Conservation (phyloP, 2,888 invertebrate species). For the Trissolcus japonicus region DNA sequence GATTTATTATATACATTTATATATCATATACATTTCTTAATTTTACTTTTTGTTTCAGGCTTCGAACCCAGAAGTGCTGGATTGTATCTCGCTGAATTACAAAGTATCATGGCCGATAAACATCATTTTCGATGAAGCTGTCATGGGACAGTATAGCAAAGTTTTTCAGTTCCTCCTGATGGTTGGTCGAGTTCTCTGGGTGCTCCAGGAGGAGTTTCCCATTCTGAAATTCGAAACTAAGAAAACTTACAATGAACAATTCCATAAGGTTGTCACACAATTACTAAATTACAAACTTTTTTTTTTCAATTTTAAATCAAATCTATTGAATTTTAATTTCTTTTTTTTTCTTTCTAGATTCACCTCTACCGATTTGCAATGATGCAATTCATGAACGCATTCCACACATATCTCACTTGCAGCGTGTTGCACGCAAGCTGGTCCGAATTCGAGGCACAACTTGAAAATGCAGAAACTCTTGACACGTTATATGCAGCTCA, state of each 20-base stretch:
- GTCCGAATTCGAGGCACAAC: conserved; percentile 84
- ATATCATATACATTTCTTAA: not conserved
- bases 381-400: conserved; percentile 85
- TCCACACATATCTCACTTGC: conserved; percentile 87
- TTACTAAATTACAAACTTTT: not conserved
- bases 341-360: conserved; percentile 68
- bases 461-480: conserved; percentile 81
- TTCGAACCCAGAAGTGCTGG: conserved; percentile 80
- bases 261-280: conserved; percentile 77
- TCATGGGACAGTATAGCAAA: conserved; percentile 83
- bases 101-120: conserved; percentile 87
- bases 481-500: conserved; percentile 86
- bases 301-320: not conserved
- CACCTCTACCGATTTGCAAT: conserved; percentile 86
- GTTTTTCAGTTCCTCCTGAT: conserved; percentile 87
- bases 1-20: not conserved
- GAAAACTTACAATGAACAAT: conserved; percentile 79
- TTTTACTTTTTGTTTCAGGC: conserved; percentile 60
- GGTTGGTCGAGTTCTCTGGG: conserved; percentile 86
- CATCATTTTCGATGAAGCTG: conserved; percentile 84
- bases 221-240: conserved; percentile 81
- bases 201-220: conserved; percentile 84
- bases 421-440: conserved; percentile 86
- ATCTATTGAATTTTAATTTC: not conserved
- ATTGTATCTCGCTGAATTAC: conserved; percentile 84